Conservation (phyloP, 2,113 vertebrate species). For the Tetrao urogallus region DNA sequence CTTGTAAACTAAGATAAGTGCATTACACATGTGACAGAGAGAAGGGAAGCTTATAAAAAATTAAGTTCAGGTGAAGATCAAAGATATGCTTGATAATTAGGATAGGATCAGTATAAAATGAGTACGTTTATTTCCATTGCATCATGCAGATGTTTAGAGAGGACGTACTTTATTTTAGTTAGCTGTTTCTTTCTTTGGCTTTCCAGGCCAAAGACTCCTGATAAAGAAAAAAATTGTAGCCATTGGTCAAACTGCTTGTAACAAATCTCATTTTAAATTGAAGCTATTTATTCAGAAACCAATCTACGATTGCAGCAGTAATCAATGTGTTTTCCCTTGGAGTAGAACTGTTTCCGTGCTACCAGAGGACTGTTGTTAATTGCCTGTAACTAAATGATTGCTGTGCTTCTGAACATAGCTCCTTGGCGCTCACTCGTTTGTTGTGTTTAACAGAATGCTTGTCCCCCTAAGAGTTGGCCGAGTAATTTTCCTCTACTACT, state of each 20-base stretch:
- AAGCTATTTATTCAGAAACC: slow-evolving; percentile 80
- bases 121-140: slow-evolving; percentile 66
- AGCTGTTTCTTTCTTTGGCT: slow-evolving; percentile 62
- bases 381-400: slow-evolving; percentile 80
- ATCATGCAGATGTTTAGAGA: slow-evolving; percentile 51
- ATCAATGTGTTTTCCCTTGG: slow-evolving; percentile 79
- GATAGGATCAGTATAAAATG: slow-evolving; percentile 55
- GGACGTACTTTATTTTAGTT: slow-evolving; percentile 78
- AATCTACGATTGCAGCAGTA: slow-evolving; percentile 74
- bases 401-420: slow-evolving; percentile 75
- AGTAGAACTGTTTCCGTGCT: slow-evolving; percentile 65
- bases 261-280: slow-evolving; percentile 81
- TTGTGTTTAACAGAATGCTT: slow-evolving; percentile 75
- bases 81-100: slow-evolving; percentile 65
- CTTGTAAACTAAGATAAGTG: slow-evolving; percentile 23
- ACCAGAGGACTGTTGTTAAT: slow-evolving; percentile 77
- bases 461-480: slow-evolving; percentile 51
- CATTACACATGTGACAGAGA: neutral
- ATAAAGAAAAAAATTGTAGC: slow-evolving; percentile 75
- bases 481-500: slow-evolving; percentile 67
- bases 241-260: slow-evolving; percentile 77
- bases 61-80: slow-evolving; percentile 59
- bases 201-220: slow-evolving; percentile 61
- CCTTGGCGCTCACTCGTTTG: slow-evolving; percentile 70
- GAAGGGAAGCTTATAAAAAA: slow-evolving; percentile 57